These are phyloP conservation scores for Thecocarcelia acutangulata DNA, from an alignment of 2,888 invertebrate genomes.

Conservation along the genomic window DNA sequence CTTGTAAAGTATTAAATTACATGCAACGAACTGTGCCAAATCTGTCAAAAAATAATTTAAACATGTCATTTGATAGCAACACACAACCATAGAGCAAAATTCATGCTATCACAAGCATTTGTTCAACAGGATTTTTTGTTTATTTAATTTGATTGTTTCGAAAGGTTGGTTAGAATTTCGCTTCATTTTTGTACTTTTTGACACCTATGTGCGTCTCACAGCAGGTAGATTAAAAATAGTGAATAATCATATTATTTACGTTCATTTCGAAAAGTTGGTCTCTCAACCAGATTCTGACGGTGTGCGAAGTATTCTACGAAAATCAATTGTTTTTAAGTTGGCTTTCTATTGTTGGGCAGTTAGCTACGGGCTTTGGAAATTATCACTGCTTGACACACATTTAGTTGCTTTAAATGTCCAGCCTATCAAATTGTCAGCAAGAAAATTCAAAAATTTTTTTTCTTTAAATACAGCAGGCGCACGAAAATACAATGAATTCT, in stretches of 20 bases:
- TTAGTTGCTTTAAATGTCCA: slow-evolving; percentile 45
- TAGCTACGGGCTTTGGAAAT: slow-evolving; percentile 52
- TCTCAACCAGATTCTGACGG: slow-evolving; percentile 26
- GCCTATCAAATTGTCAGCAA: slow-evolving; percentile 28
- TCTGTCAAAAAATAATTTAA: slow-evolving; percentile 62
- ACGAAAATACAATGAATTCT: slow-evolving; percentile 13
- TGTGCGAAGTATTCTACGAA: slow-evolving; percentile 24
- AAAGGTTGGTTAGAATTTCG: slow-evolving; percentile 40
- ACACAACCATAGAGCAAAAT: slow-evolving; percentile 47
- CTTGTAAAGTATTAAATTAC: slow-evolving; percentile 43
- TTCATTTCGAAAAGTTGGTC: slow-evolving; percentile 16
- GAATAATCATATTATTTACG: slow-evolving; percentile 52
- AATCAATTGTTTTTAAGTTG: slow-evolving; percentile 40
- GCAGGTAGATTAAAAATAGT: slow-evolving; percentile 42
- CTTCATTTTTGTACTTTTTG: slow-evolving; percentile 34
- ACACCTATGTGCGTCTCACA: slow-evolving; percentile 65
- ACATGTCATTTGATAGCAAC: slow-evolving; percentile 63
- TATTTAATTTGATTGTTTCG: slow-evolving; percentile 31
- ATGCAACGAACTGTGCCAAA: slow-evolving; percentile 58
- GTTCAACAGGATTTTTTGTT: slow-evolving; percentile 30
- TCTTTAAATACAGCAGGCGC: slow-evolving; percentile 48
- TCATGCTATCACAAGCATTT: slow-evolving; percentile 25
- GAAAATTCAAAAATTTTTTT: slow-evolving; percentile 26
- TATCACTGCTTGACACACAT: slow-evolving; percentile 46
- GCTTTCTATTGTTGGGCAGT: slow-evolving; percentile 55